phyloP scores from a whole-genome alignment of 2,888 invertebrate species.

The Biston stratarius region DNA sequence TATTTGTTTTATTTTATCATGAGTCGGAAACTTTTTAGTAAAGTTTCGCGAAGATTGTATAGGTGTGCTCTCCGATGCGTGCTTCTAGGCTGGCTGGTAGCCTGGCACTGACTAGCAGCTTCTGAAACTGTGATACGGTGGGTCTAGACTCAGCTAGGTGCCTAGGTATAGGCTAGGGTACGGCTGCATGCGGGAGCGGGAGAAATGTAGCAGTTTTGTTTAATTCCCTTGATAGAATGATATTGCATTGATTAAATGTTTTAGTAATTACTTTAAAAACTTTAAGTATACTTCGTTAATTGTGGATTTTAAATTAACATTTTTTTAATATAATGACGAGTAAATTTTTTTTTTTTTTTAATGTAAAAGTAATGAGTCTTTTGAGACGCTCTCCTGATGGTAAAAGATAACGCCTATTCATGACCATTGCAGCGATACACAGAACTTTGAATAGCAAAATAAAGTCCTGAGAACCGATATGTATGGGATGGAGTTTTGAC shows the following conservation, averaged over 20 bases:
- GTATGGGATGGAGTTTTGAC: too few species aligned
- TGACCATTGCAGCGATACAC: too few species aligned
- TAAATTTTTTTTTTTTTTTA: background rate
- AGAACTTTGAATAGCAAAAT: too few species aligned
- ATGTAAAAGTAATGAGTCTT: too few species aligned
- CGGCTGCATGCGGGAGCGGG: conserved; percentile 28
- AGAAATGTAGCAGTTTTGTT: conserved; percentile 5
- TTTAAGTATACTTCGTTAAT: background rate
- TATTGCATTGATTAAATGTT: background rate
- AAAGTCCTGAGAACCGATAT: too few species aligned
- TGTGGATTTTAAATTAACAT: too few species aligned
- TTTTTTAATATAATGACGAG: too few species aligned
- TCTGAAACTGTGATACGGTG: conserved; percentile 68
- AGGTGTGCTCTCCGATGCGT: conserved; percentile 55
- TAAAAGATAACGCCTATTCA: too few species aligned
- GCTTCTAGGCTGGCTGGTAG: conserved; percentile 68
- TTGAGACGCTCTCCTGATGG: too few species aligned
- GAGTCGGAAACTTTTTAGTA: conserved; percentile 31
- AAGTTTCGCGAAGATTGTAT: conserved; percentile 39
- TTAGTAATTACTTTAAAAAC: background rate
- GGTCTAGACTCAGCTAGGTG: conserved; percentile 70
- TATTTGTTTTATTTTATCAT: conserved; percentile 19
- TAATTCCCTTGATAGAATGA: background rate
- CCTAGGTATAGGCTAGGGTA: conserved; percentile 47
- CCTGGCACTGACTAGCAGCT: conserved; percentile 59